Evolutionary conservation across 2,113 vertebrate genomes (phyloP), one percentile per base, ranked within the genome.

Genomic region (Clarias macrocephalus): DNA sequence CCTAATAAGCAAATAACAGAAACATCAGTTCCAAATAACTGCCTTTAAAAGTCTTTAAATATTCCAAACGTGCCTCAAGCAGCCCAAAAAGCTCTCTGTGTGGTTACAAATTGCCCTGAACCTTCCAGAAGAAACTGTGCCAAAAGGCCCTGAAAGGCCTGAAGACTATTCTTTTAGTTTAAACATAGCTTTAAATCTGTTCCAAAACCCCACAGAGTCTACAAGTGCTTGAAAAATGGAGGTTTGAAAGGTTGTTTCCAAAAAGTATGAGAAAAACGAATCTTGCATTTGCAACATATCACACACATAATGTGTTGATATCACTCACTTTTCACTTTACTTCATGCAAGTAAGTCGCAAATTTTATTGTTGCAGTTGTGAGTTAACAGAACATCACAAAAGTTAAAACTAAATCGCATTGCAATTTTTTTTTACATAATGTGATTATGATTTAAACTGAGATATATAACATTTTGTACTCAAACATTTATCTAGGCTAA

Each of bases 71-170:
- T 10, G 25, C 25, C 8, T 16, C 2, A 77, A 18, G 25, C 52
- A n/a, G 15, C 25, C 5, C 52, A 1, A 19, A 56, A 56, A 28
- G 25, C 8, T 25, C 42, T 8, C 42, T 52, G 21, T 52, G 73
- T 76, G 73, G 18, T n/a, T 76, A 76, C 42, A 52, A 52, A 52
- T n/a, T 54, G 42, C 42, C 73, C 42, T 76, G 73, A 76, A 76
- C 42, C 42, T 12, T 25, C 23, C 73, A 13, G 42, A 52, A n/a
- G 42, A 25, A 13, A 52, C 0, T 6, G 42, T 25, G 42, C 73
- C 73, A 76, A 76, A 76, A 76, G 12, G 23, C 73, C 42, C 73
- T 76, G 73, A 76, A 76, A 76, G 21, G 70, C 70, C 70, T 23
- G 70, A 52, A 76, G 42, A 42, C 70, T 73, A 42, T 23, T 42